Evolutionary conservation across 2,797 vertebrate genomes (phyloP).

Genomic region (Schizothorax lantsangensis): DNA sequence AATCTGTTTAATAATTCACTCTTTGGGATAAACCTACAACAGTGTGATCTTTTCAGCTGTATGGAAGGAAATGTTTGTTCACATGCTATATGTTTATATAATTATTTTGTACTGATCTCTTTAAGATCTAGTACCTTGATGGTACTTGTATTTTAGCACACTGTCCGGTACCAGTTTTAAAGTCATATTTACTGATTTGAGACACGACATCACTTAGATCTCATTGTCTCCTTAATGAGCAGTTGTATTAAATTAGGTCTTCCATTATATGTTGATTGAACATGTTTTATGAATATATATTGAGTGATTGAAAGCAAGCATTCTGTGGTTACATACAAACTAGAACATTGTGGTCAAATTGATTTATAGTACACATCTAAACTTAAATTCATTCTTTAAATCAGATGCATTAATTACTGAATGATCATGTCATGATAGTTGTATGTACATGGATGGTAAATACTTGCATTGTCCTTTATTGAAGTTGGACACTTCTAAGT

Average conservation of each 20-base stretch:
- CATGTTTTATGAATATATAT: constrained; percentile 17
- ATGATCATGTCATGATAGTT: neutral
- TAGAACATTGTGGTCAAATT: constrained; percentile 3
- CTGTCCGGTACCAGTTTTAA: neutral
- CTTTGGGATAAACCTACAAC: constrained; percentile 13
- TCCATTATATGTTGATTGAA: constrained; percentile 33
- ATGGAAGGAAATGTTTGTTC: constrained; percentile 25
- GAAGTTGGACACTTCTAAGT: neutral
- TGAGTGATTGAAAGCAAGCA: constrained; percentile 21
- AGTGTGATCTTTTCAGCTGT: constrained; percentile 5
- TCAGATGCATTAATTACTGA: neutral
- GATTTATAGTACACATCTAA: neutral
- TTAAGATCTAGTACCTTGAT: constrained; percentile 9
- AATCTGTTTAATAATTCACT: constrained; percentile 34
- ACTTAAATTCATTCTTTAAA: neutral
- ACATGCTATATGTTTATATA: neutral
- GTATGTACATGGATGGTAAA: neutral
- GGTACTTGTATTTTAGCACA: constrained; percentile 5
- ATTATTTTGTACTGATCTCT: neutral
- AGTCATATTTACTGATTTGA: constrained; percentile 2
- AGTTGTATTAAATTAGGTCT: constrained; percentile 26
- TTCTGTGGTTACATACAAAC: constrained; percentile 28
- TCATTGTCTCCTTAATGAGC: neutral
- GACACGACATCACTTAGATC: neutral
- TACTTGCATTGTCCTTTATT: neutral